phyloP scores from a whole-genome alignment of 2,113 vertebrate genomes.

The Mobula birostris region DNA sequence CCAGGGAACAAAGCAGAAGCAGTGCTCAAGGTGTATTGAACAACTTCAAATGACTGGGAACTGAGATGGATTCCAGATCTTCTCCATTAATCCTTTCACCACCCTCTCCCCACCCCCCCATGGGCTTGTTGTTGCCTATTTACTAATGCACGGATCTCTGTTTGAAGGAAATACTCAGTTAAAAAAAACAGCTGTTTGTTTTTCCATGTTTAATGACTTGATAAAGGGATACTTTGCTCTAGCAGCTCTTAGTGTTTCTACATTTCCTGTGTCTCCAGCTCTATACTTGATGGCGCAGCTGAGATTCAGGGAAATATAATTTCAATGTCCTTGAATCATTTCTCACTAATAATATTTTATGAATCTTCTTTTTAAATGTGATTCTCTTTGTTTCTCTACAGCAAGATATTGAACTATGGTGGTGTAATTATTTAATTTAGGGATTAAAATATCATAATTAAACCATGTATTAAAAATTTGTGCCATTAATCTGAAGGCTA shows the following conservation, averaged over 20 bases:
- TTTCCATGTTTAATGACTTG: neutral
- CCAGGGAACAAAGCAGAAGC: neutral
- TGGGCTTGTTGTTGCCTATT: neutral
- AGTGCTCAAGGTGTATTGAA: neutral
- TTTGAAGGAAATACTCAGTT: neutral
- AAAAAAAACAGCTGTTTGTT: neutral
- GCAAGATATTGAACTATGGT: neutral
- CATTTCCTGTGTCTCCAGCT: neutral
- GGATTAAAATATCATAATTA: constrained; percentile 1
- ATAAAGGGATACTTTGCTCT: neutral
- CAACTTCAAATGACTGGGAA: neutral
- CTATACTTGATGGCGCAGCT: neutral
- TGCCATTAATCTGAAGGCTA: constrained; percentile 2
- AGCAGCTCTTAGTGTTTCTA: neutral
- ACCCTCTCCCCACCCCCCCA: neutral
- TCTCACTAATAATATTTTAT: constrained; percentile 17
- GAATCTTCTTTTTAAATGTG: neutral
- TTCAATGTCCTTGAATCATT: neutral
- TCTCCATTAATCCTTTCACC: neutral
- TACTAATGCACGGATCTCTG: neutral
- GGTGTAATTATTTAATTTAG: neutral
- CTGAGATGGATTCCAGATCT: neutral
- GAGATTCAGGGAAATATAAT: neutral
- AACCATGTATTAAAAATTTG: constrained; percentile 1
- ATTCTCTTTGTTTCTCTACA: neutral